These are phyloP conservation scores for Holothuria scabra DNA, from an alignment of 53 echinoderm and acorn worm species.

Conservation along the genomic window DNA sequence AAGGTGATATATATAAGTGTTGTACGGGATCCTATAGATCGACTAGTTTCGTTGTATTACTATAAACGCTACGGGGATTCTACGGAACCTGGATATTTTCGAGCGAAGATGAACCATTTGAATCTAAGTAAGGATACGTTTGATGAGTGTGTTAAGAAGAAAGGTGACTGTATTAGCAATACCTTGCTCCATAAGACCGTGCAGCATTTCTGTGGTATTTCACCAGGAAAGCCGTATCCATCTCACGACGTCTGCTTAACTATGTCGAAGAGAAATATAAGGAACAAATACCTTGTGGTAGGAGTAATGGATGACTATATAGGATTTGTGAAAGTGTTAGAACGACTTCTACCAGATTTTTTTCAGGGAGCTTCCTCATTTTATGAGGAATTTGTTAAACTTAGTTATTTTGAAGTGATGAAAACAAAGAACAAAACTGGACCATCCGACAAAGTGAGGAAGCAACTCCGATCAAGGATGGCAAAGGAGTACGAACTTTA, in stretches of 20 bases:
- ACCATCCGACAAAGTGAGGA: not conserved
- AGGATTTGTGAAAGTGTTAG: constrained; percentile 21
- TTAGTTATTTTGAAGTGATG: constrained; percentile 26
- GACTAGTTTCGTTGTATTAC: constrained; percentile 28
- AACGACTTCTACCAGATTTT: constrained; percentile 28
- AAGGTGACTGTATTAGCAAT: not conserved
- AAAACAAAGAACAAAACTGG: constrained; percentile 39
- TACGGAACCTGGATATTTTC: constrained; percentile 24
- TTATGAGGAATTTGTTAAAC: constrained; percentile 12
- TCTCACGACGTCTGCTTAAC: not conserved
- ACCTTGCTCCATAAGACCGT: constrained; percentile 13
- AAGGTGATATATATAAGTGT: constrained; percentile 16
- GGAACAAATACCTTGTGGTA: constrained; percentile 30
- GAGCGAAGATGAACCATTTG: constrained; percentile 16
- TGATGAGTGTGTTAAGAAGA: constrained; percentile 20
- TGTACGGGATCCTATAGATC: constrained; percentile 31
- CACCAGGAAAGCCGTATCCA: not conserved
- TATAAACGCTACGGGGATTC: constrained; percentile 40
- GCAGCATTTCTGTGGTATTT: constrained; percentile 11
- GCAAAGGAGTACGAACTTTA: constrained; percentile 31
- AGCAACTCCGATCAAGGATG: not conserved
- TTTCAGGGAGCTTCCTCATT: constrained; percentile 14
- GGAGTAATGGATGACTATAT: constrained; percentile 39
- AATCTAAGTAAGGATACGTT: constrained; percentile 29
- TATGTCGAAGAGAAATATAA: not conserved